Conservation (phyloP, 2,113 vertebrate genomes). For the Calonectris borealis region DNA sequence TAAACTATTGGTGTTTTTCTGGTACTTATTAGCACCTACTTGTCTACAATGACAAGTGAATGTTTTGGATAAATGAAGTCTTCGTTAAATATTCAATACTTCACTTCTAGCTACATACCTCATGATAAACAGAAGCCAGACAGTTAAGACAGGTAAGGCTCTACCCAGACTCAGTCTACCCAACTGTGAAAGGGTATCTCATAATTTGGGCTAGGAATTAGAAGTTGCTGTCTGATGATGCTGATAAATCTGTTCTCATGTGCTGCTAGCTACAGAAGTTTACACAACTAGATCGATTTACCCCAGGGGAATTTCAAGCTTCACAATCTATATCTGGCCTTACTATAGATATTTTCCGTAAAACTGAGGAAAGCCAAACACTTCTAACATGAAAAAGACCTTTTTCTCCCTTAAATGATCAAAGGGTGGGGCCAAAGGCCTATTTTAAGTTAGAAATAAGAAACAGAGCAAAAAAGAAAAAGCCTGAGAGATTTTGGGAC, state of each 20-base stretch:
- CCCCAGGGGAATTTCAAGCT: not conserved
- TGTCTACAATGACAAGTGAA: not conserved
- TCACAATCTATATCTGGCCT: not conserved
- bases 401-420: not conserved
- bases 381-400: not conserved
- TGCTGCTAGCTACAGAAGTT: not conserved
- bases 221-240: not conserved
- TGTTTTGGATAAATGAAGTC: not conserved
- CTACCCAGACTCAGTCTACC: not conserved
- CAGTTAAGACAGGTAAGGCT: not conserved
- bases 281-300: not conserved
- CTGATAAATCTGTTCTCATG: not conserved
- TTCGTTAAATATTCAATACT: slow-evolving; percentile 2
- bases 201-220: not conserved
- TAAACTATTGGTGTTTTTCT: slow-evolving; percentile 32
- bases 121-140: not conserved
- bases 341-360: not conserved
- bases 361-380: not conserved
- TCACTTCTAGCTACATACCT: not conserved
- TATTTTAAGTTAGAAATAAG: not conserved
- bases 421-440: not conserved
- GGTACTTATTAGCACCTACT: slow-evolving; percentile 49
- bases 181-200: not conserved
- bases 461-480: not conserved
- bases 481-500: not conserved